Percentiles rank a stretch among this genome's conserved stretches.
phyloP scores from a whole-genome alignment of 2,888 invertebrate species.

The Dermolepida albohirtum region DNA sequence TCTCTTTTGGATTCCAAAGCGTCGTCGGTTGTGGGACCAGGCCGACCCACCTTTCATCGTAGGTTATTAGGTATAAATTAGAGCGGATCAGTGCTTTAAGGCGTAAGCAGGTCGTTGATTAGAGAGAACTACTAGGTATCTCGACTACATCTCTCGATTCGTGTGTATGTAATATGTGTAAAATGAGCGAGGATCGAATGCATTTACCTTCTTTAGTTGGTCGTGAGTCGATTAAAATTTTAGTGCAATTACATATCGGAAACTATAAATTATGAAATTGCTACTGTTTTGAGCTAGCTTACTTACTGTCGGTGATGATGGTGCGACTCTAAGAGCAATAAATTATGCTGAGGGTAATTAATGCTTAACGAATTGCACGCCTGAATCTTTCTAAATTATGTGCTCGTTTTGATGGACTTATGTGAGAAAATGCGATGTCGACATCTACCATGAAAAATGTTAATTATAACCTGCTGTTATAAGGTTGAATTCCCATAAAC shows the following conservation, averaged over 20 bases:
- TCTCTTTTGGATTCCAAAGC: conserved; percentile 17
- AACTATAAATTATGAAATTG: conserved; percentile 38
- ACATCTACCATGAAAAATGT: conserved; percentile 4
- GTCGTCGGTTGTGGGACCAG: conserved; percentile 12
- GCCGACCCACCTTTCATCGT: conserved; percentile 28
- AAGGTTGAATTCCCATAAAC: too few species aligned
- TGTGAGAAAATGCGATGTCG: conserved; percentile 18
- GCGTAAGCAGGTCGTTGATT: conserved; percentile 20
- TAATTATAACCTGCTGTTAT: conserved; percentile 11
- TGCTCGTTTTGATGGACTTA: conserved; percentile 16
- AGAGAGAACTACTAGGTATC: background rate
- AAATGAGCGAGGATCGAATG: too few species aligned
- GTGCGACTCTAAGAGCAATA: conserved; percentile 22
- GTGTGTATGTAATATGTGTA: too few species aligned
- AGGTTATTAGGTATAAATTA: conserved; percentile 20
- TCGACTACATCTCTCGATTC: background rate
- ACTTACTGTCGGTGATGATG: conserved; percentile 4
- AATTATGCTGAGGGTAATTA: conserved; percentile 38
- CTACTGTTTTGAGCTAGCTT: conserved; percentile 26
- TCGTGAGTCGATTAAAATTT: conserved; percentile 32
- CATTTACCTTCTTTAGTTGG: background rate
- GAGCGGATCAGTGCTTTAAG: conserved; percentile 1
- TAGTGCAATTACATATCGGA: conserved; percentile 35
- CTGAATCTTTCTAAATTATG: conserved; percentile 30
- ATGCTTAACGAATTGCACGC: conserved; percentile 33